A percentile compares a stretch with the other conserved stretches of the same genome.
Evolutionary conservation across 2,113 vertebrate species (phyloP).

Genomic region (Petromus typicus): DNA sequence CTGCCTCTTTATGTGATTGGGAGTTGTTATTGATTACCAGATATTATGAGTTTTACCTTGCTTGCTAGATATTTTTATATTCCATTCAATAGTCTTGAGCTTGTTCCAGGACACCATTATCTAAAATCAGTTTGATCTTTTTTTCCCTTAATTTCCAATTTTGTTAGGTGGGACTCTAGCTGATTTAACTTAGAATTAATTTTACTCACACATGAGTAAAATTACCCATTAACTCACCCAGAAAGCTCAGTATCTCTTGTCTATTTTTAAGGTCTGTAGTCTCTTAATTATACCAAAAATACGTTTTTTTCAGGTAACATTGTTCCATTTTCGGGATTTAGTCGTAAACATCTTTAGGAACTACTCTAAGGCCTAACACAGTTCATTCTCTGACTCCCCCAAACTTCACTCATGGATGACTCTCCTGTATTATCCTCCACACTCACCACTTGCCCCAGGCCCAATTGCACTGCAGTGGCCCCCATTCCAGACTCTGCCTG

Average conservation of each 20-base stretch:
- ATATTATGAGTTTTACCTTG: neutral
- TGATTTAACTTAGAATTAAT: neutral
- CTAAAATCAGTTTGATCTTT: neutral
- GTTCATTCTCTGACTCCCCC: neutral
- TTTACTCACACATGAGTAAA: neutral
- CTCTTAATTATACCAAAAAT: neutral
- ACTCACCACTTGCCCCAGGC: fast-evolving
- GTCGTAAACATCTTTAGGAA: neutral
- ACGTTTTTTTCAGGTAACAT: neutral
- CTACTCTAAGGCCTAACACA: neutral
- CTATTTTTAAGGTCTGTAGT: neutral
- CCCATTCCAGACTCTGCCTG: neutral
- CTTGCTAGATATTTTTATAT: neutral
- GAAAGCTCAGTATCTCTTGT: neutral
- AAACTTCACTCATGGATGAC: neutral
- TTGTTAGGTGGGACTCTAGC: neutral
- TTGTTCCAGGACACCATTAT: neutral
- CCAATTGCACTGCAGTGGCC: fast-evolving
- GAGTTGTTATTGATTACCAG: neutral
- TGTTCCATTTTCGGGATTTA: neutral
- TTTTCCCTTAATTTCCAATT: neutral
- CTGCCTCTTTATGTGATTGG: neutral
- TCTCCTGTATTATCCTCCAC: neutral
- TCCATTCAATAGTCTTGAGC: neutral
- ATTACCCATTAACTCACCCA: neutral